A percentile compares a stretch with the other conserved stretches of the same genome.
Evolutionary conservation across 2,888 invertebrate species (phyloP).

Genomic region (Chymomyza caudatula): DNA sequence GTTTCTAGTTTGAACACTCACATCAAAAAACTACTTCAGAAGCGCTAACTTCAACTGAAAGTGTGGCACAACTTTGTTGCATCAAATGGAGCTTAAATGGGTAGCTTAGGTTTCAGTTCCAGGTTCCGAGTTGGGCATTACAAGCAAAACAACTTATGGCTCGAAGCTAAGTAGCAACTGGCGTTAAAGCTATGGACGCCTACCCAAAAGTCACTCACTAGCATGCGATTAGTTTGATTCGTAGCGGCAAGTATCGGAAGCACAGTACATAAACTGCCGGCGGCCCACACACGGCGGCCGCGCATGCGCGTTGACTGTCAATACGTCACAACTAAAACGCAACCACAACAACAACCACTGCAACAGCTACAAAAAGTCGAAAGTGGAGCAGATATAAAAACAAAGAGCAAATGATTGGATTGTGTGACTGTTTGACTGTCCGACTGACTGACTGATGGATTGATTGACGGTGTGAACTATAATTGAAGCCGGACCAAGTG

Average conservation of each 20-base stretch:
- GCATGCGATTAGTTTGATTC: constrained; percentile 56
- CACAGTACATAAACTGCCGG: background rate
- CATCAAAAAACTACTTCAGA: too few species aligned
- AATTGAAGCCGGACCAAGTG: constrained; percentile 20
- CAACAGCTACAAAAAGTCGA: constrained; percentile 22
- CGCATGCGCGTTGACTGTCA: background rate
- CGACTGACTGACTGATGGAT: constrained; percentile 16
- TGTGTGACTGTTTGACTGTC: constrained; percentile 24
- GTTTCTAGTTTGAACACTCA: too few species aligned
- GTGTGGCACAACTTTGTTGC: too few species aligned
- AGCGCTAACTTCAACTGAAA: too few species aligned
- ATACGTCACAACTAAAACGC: background rate
- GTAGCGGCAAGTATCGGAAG: constrained; percentile 48
- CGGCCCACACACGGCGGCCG: constrained; percentile 8
- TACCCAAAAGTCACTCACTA: constrained; percentile 30
- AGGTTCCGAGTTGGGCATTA: constrained; percentile 38
- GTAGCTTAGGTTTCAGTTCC: background rate
- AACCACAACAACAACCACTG: constrained; percentile 5
- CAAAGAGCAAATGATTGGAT: constrained; percentile 13
- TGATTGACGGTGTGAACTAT: constrained; percentile 31
- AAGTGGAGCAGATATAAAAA: constrained; percentile 4
- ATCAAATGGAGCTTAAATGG: too few species aligned
- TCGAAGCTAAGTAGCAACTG: constrained; percentile 32
- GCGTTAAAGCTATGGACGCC: constrained; percentile 18
- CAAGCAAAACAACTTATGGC: constrained; percentile 61